Base-by-base conservation (phyloP, 2,888 invertebrate genomes). In the Plutella xylostella region DNA sequence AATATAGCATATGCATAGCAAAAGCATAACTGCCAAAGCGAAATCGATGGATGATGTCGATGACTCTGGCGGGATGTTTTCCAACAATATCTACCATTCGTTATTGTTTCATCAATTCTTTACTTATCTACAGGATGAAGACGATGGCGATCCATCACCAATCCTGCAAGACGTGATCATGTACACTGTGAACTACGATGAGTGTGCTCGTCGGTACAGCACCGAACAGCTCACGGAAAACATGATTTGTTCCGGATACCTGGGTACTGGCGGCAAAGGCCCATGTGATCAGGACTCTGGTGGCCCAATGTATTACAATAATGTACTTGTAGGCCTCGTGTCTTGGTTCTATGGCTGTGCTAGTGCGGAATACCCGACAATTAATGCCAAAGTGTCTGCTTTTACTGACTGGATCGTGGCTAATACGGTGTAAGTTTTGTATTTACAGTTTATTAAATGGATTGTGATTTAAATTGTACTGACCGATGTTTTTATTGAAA, bases 231-330 rank as follows among this genome's bases (percentile, higher is more conserved):
- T 72, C n/a, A 68, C 65, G 2, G 48, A 48, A 22, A 55, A 55
- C 6, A 72, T 74, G 70, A 5, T 73, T 20, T 74, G 75, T 53
- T 60, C 68, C 17, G 75, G 74, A 22, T 53, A 61, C 28, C 51
- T 59, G 21, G 53, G 61, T 45, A 49, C 57, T 2, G 68, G 71
- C 3, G 69, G 66, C 19, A 60, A 61, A 49, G 76, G 73, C 52
- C 61, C 72, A 6, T 79, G 79, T 55, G 72, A 80, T 60, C 85
- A 83, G n/a, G 86, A 86, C 65, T 78, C 80, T 43, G 86, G 86
- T 9, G 86, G 86, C 17, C 85, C 86, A n/a, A 60, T 85, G 38
- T 63, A 74, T 58, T 51, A 60, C 21, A 61, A 66, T 19, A 48
- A 68, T 44, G 60, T 71, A 43, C 48, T 82, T 40, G 70, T 84